Percentiles rank a stretch among this genome's conserved stretches.
phyloP scores from a whole-genome alignment of 2,888 invertebrate genomes.

The Cybosia mesomella region DNA sequence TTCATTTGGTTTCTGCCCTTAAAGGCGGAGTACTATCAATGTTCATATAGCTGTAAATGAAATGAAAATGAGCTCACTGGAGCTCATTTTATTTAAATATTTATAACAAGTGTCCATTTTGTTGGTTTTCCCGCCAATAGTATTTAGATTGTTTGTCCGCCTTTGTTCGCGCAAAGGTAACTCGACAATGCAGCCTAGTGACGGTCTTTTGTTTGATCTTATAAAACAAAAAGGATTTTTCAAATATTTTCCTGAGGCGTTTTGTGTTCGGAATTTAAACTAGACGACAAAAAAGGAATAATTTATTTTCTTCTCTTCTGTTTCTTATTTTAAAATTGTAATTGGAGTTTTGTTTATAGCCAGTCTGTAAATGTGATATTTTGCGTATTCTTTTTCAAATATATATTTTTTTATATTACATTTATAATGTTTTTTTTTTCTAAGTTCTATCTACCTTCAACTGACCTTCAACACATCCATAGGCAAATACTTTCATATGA shows the following conservation, averaged over 20 bases:
- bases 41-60: too few species aligned
- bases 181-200: constrained; percentile 1
- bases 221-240: background rate
- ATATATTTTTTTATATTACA: too few species aligned
- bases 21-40: background rate
- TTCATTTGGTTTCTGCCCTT: background rate
- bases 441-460: too few species aligned
- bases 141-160: background rate
- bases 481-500: too few species aligned
- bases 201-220: background rate
- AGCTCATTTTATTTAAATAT: background rate
- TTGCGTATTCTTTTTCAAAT: too few species aligned
- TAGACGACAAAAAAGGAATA: background rate
- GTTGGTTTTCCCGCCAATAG: constrained; percentile 2
- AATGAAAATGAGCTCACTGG: too few species aligned
- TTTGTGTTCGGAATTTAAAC: background rate
- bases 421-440: too few species aligned
- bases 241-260: background rate
- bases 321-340: background rate
- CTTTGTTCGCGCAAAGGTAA: background rate
- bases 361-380: background rate
- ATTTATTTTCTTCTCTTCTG: too few species aligned
- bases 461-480: too few species aligned
- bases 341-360: background rate
- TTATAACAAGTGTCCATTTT: background rate